Evolutionary conservation across 2,113 vertebrate genomes (phyloP).

Genomic region (Psittacus erithacus): DNA sequence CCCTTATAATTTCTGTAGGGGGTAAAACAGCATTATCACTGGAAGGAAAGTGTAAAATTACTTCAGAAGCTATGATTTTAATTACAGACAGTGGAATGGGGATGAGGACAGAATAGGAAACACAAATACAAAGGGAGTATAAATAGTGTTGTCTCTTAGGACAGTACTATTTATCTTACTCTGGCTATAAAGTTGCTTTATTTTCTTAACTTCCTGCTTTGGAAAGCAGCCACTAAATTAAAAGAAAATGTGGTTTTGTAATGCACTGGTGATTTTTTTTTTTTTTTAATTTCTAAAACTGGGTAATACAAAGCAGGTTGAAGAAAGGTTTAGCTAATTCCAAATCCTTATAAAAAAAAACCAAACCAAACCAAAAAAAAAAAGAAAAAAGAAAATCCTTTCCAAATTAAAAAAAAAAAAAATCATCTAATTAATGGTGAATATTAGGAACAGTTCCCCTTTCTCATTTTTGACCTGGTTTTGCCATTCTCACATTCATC

Average conservation of each 20-base stretch:
- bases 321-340: not conserved
- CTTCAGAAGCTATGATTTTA: constrained; percentile 41
- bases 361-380: not conserved
- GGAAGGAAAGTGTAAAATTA: constrained; percentile 32
- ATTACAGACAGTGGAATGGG: constrained; percentile 5
- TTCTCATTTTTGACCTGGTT: not conserved
- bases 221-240: constrained; percentile 60
- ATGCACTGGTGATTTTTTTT: not conserved
- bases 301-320: not conserved
- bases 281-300: constrained; percentile 12
- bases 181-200: constrained; percentile 56
- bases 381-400: not conserved
- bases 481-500: not conserved
- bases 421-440: not conserved
- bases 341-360: not conserved
- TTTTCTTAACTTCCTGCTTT: constrained; percentile 70
- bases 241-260: constrained; percentile 31
- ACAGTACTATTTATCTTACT: constrained; percentile 63
- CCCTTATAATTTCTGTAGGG: not conserved
- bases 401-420: not conserved
- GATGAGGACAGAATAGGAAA: constrained; percentile 55
- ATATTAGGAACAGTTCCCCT: not conserved
- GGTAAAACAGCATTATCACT: not conserved
- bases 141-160: constrained; percentile 62
- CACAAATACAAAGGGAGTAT: constrained; percentile 63